Evolutionary conservation across 2,888 invertebrate genomes (phyloP).

Genomic region (Sipha maydis): DNA sequence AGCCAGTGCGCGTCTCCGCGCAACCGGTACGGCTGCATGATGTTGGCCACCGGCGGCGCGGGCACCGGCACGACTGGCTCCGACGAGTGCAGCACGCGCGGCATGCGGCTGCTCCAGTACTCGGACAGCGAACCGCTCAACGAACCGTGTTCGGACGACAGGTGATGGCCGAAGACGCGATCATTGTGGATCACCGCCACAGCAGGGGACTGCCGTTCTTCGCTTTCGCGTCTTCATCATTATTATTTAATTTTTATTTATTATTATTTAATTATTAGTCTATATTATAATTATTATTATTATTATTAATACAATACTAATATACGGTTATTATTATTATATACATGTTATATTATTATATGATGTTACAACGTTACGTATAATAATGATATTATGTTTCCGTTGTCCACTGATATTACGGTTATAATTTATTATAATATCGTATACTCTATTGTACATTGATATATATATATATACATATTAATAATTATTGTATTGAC

Average conservation of each 20-base stretch:
- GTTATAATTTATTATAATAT: not conserved
- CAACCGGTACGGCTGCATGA: slow-evolving; percentile 67
- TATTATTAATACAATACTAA: not conserved
- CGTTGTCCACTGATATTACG: slow-evolving; percentile 10
- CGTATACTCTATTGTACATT: no score
- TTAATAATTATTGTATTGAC: no score
- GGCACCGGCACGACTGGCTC: slow-evolving; percentile 65
- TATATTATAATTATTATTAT: not conserved
- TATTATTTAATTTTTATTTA: no score
- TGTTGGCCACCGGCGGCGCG: slow-evolving; percentile 66
- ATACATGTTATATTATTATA: not conserved
- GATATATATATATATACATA: no score
- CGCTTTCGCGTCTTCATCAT: not conserved
- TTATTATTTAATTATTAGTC: not conserved
- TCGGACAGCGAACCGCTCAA: slow-evolving; percentile 65
- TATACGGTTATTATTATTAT: not conserved
- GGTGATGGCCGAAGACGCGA: slow-evolving; percentile 63
- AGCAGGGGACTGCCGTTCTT: not conserved
- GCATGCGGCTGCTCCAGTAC: slow-evolving; percentile 62
- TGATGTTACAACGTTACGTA: no score
- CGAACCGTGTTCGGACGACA: slow-evolving; percentile 65
- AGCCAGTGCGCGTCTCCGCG: slow-evolving; percentile 64
- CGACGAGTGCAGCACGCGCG: slow-evolving; percentile 55
- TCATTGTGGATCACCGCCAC: not conserved
- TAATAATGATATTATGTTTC: not conserved